Evolutionary conservation across 2,797 vertebrate genomes (phyloP).

Genomic region (Myripristis murdjan): DNA sequence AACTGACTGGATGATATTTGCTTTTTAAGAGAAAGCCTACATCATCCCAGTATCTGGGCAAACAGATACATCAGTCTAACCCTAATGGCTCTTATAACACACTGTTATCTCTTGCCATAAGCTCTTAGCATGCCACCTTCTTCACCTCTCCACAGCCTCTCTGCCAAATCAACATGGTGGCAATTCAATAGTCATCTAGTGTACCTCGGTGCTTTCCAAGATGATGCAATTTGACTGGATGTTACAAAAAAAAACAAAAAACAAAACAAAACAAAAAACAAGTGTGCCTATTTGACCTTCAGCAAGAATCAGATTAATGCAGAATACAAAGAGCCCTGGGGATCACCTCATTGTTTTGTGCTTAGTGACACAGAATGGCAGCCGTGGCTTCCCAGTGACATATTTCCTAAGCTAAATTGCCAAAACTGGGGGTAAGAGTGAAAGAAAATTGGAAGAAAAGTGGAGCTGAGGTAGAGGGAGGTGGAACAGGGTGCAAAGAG

Average conservation of each 20-base stretch:
- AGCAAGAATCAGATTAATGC: background rate
- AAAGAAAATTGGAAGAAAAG: conserved; percentile 1
- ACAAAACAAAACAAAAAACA: conserved; percentile 9
- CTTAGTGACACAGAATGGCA: conserved; percentile 34
- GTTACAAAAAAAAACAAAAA: too few species aligned
- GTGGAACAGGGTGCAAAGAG: conserved; percentile 39
- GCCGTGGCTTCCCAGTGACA: conserved; percentile 12
- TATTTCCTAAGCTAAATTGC: conserved; percentile 43
- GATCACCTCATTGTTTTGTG: conserved; percentile 29
- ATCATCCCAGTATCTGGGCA: too few species aligned
- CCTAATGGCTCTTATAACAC: background rate
- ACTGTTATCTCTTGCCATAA: background rate
- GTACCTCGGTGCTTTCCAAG: conserved; percentile 3
- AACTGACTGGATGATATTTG: too few species aligned
- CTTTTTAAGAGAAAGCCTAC: too few species aligned
- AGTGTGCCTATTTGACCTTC: conserved; percentile 5
- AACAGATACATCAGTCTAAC: background rate
- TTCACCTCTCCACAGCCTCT: background rate
- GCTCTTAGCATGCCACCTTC: background rate
- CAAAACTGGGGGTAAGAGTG: conserved; percentile 23
- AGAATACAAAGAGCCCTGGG: conserved; percentile 24
- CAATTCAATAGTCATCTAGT: background rate
- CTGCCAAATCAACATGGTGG: background rate
- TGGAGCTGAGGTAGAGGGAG: conserved; percentile 7
- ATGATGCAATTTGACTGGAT: conserved; percentile 15